A percentile compares a stretch with the other conserved stretches of the same genome.
phyloP scores from a whole-genome alignment of 2,113 vertebrate species.

The Gallinago undulata region DNA sequence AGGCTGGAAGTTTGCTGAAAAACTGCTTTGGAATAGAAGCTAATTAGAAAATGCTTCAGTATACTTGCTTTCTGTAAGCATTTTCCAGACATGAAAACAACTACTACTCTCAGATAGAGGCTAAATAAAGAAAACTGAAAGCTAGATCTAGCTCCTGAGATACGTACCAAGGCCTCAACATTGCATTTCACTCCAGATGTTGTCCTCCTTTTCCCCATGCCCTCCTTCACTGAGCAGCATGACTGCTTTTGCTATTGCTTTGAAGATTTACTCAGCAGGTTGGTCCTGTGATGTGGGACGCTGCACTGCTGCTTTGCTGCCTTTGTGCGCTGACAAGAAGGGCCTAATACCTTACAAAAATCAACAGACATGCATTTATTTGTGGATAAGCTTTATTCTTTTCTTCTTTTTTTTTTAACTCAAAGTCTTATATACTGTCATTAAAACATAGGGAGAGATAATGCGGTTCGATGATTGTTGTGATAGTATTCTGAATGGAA shows the following conservation, averaged over 20 bases:
- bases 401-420: background rate
- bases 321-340: background rate
- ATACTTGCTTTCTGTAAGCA: background rate
- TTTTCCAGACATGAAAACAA: background rate
- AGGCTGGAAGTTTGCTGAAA: background rate
- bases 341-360: background rate
- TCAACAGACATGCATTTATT: background rate
- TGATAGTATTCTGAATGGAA: background rate
- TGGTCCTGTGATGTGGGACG: background rate
- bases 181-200: background rate
- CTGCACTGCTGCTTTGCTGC: background rate
- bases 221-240: background rate
- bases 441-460: background rate
- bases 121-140: background rate
- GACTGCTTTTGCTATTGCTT: background rate
- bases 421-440: background rate
- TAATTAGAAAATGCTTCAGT: background rate
- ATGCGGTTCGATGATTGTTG: background rate
- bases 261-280: constrained; percentile 26
- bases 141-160: background rate
- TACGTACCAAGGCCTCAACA: background rate
- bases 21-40: background rate
- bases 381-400: background rate
- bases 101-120: background rate
- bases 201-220: background rate